Conservation (phyloP, 2,888 invertebrate species). For the Piscicola geometra region DNA sequence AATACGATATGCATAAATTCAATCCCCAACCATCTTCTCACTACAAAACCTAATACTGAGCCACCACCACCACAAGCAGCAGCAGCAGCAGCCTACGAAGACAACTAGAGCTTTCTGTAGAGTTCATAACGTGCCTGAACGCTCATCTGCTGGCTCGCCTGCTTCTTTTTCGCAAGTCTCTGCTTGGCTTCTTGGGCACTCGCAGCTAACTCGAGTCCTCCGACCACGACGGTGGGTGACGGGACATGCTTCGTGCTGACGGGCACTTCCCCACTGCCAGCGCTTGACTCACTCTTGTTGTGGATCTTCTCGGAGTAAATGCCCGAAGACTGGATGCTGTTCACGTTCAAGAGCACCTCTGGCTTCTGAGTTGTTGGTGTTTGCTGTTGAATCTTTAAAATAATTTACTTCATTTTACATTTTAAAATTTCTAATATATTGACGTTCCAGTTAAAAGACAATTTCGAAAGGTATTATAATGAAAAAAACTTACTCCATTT, state of each 20-base stretch:
- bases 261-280: slow-evolving; percentile 7
- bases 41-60: no score
- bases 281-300: not conserved
- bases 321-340: slow-evolving; percentile 12
- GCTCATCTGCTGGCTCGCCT: slow-evolving; percentile 35
- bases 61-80: no score
- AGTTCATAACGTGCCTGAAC: slow-evolving; percentile 36
- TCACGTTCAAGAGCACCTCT: slow-evolving; percentile 24
- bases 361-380: slow-evolving; percentile 1
- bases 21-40: no score
- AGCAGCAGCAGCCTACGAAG: no score
- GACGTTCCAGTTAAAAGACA: no score
- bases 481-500: no score
- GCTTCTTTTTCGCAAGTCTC: slow-evolving; percentile 37
- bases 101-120: slow-evolving; percentile 38
- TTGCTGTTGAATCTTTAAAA: no score
- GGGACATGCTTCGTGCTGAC: not conserved
- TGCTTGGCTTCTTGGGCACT: slow-evolving; percentile 37
- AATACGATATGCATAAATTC: no score
- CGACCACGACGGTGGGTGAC: slow-evolving; percentile 29
- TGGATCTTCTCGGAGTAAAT: not conserved
- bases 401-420: no score
- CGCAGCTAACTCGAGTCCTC: slow-evolving; percentile 34
- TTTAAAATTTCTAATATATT: no score
- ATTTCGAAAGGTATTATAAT: no score